These are phyloP conservation scores for Simalia tracyae DNA, from an alignment of 2,797 vertebrate species.

Conservation along the genomic window DNA sequence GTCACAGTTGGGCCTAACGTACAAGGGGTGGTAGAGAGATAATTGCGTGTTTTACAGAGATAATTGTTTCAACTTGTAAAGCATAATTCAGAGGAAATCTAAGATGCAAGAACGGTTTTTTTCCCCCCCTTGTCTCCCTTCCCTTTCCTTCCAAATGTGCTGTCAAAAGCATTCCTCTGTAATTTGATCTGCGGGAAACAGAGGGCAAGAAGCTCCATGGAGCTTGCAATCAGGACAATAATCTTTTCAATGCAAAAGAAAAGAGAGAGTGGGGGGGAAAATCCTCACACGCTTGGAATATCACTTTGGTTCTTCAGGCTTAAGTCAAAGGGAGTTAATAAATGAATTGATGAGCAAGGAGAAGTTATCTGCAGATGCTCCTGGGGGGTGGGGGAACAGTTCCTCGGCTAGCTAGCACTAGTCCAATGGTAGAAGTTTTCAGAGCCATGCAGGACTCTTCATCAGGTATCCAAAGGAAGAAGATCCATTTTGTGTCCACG, in stretches of 20 bases:
- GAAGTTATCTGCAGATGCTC: background rate
- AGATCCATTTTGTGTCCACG: background rate
- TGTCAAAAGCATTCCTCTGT: conserved; percentile 38
- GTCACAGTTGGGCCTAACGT: background rate
- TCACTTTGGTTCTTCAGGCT: background rate
- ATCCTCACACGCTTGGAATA: background rate
- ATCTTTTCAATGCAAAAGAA: background rate
- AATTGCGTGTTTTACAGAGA: conserved; percentile 6
- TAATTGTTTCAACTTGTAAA: conserved; percentile 22
- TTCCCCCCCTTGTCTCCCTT: background rate
- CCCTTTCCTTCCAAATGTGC: conserved; percentile 20
- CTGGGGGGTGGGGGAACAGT: background rate
- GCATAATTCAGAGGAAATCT: conserved; percentile 33
- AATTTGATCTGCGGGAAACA: conserved; percentile 39
- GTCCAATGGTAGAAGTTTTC: conserved; percentile 31
- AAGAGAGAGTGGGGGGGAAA: background rate
- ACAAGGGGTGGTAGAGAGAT: background rate
- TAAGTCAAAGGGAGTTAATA: conserved; percentile 33
- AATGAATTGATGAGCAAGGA: background rate
- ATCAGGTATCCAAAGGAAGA: background rate
- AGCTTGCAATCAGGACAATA: conserved; percentile 21
- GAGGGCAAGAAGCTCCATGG: background rate
- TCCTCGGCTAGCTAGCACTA: background rate
- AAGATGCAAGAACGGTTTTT: conserved; percentile 13
- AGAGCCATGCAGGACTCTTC: conserved; percentile 33